Conservation (phyloP, 2,888 invertebrate genomes). For the Lordiphosa andalusiaca region DNA sequence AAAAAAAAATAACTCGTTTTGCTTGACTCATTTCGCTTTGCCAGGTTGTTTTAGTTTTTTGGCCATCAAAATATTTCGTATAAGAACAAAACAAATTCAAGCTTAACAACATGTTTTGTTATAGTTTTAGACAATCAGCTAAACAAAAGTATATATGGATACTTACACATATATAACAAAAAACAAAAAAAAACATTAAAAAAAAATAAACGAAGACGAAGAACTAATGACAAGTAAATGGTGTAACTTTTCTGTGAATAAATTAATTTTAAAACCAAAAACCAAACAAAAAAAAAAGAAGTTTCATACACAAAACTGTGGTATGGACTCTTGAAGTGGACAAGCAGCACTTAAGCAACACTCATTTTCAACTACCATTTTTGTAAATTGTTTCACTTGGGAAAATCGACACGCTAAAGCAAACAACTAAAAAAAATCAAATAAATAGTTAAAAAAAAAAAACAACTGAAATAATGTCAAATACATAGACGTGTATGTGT, state of each 20-base stretch:
- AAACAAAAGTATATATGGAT: conserved; percentile 12
- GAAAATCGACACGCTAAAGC: conserved; percentile 77
- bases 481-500: conserved; percentile 64
- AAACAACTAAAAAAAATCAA: conserved; percentile 39
- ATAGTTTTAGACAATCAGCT: conserved; percentile 75
- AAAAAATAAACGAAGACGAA: conserved; percentile 28
- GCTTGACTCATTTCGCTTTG: neutral
- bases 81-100: conserved; percentile 30
- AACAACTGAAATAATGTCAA: conserved; percentile 47
- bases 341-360: conserved; percentile 12
- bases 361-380: conserved; percentile 54
- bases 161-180: conserved; percentile 37
- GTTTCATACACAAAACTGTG: conserved; percentile 7
- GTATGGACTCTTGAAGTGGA: conserved; percentile 10
- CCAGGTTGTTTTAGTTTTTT: neutral
- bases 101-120: conserved; percentile 57
- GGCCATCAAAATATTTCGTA: conserved; percentile 12
- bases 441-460: conserved; percentile 32
- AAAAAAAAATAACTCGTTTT: too few relatives aligned
- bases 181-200: conserved; percentile 19
- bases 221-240: conserved; percentile 73
- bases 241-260: conserved; percentile 77
- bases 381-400: conserved; percentile 72
- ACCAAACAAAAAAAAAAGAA: too few relatives aligned
- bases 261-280: conserved; percentile 37